phyloP scores from a whole-genome alignment of 2,113 vertebrate species.

The Pteruthius melanotis region DNA sequence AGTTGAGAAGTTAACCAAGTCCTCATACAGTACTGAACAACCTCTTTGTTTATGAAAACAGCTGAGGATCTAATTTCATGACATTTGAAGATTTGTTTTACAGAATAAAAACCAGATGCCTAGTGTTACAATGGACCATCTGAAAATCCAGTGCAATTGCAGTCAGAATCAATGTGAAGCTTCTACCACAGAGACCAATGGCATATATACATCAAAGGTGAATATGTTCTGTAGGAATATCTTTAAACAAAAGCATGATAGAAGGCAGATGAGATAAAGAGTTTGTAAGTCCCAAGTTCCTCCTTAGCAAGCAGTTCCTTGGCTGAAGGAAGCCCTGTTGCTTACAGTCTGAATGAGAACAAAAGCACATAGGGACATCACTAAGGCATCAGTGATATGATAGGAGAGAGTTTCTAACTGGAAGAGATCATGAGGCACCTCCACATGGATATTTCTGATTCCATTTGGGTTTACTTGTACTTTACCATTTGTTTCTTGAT shows the following conservation, averaged over 20 bases:
- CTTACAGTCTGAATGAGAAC: background rate
- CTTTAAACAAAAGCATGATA: background rate
- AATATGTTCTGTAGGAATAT: background rate
- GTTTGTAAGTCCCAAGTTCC: background rate
- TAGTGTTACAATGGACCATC: background rate
- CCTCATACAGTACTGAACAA: background rate
- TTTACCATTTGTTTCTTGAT: background rate
- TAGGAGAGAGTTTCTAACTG: background rate
- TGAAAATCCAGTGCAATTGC: background rate
- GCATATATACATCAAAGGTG: background rate
- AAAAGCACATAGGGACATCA: background rate
- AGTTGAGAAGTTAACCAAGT: background rate
- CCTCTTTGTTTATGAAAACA: background rate
- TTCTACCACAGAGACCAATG: background rate
- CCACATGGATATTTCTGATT: background rate
- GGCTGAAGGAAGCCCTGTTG: background rate
- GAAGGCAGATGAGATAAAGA: background rate
- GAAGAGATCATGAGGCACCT: background rate
- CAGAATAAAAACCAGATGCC: background rate
- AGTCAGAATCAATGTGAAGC: background rate
- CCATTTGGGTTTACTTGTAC: background rate
- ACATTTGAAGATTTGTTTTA: background rate
- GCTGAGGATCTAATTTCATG: background rate
- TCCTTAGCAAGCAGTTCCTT: background rate
- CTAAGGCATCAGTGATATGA: background rate